These are phyloP conservation scores for Eilema sororculum DNA, from an alignment of 2,888 invertebrate genomes.

Conservation along the genomic window DNA sequence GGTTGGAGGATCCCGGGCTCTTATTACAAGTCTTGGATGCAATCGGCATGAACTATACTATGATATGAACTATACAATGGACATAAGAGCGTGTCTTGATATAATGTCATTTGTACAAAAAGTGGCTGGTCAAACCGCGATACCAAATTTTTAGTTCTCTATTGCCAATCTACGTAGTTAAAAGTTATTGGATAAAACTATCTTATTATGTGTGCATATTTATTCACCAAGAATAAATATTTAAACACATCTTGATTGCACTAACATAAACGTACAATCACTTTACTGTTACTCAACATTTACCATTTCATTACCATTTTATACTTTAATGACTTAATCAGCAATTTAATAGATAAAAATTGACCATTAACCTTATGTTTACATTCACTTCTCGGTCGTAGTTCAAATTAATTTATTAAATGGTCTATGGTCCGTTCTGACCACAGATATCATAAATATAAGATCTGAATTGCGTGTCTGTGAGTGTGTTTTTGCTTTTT, in stretches of 20 bases:
- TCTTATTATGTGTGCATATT: not conserved
- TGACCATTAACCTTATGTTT: conserved; percentile 19
- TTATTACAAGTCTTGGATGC: too few relatives aligned
- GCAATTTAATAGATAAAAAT: conserved; percentile 9
- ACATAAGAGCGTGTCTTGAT: too few relatives aligned
- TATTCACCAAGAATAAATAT: not conserved
- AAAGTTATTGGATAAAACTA: too few relatives aligned
- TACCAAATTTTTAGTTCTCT: too few relatives aligned
- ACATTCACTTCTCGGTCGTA: not conserved
- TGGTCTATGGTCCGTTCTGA: not conserved
- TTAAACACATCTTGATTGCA: not conserved
- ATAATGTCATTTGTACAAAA: too few relatives aligned
- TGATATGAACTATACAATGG: too few relatives aligned
- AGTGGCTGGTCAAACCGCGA: too few relatives aligned
- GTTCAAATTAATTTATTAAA: not conserved
- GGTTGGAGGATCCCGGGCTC: too few relatives aligned
- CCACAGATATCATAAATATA: not conserved
- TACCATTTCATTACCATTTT: not conserved
- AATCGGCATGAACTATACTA: too few relatives aligned
- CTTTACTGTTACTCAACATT: conserved; percentile 6
- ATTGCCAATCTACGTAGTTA: too few relatives aligned
- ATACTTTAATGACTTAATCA: conserved; percentile 11
- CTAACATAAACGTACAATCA: not conserved
- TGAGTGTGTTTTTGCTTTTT: too few relatives aligned
- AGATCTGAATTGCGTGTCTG: not conserved